phyloP scores from a whole-genome alignment of 2,888 invertebrate genomes.

The Athalia cordata region DNA sequence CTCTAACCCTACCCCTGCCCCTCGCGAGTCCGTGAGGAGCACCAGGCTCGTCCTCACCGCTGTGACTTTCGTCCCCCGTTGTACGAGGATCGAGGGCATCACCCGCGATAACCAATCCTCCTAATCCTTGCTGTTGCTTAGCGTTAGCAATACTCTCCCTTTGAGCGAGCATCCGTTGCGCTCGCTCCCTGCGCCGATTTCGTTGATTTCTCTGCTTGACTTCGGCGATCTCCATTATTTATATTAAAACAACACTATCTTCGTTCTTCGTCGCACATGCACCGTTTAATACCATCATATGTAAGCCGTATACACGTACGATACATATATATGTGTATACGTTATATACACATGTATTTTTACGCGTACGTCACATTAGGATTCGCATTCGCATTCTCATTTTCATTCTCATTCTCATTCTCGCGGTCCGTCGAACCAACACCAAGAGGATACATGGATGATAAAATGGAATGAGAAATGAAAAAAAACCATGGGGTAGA shows the following conservation, averaged over 20 bases:
- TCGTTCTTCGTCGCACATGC: constrained; percentile 49
- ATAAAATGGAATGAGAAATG: constrained; percentile 37
- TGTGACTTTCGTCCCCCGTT: constrained; percentile 81
- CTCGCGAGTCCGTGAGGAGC: constrained; percentile 64
- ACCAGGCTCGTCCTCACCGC: constrained; percentile 83
- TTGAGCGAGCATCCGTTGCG: constrained; percentile 93
- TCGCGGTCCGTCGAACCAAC: constrained; percentile 34
- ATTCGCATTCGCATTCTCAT: constrained; percentile 30
- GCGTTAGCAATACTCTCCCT: constrained; percentile 81
- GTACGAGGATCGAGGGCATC: constrained; percentile 43
- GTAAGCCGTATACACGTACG: constrained; percentile 8
- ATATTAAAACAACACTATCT: constrained; percentile 73
- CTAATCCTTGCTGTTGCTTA: constrained; percentile 57
- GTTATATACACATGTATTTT: not conserved
- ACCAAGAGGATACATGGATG: constrained; percentile 35
- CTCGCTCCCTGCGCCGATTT: constrained; percentile 92
- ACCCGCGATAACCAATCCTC: constrained; percentile 24
- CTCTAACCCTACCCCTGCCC: constrained; percentile 52
- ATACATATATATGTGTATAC: not conserved
- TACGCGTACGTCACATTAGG: too few species aligned
- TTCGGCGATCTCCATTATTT: constrained; percentile 86
- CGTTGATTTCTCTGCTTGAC: constrained; percentile 89
- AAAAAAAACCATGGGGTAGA: constrained; percentile 43
- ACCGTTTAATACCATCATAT: constrained; percentile 50
- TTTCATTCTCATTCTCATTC: constrained; percentile 39